Evolutionary conservation across 2,797 vertebrate genomes (phyloP).

Genomic region (Eurystomus glaucurus): DNA sequence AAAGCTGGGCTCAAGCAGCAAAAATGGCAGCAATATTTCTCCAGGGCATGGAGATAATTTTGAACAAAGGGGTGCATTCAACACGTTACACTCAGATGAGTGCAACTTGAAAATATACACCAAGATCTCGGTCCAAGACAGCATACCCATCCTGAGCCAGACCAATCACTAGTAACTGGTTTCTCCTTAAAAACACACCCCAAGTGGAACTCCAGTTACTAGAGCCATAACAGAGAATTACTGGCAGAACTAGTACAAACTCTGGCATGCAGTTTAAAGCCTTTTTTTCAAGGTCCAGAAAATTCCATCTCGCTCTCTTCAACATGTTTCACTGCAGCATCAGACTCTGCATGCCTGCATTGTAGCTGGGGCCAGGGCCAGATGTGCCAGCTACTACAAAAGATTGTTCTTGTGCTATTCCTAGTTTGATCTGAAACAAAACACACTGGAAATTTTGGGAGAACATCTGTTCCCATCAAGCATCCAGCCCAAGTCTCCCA

Average conservation of each 20-base stretch:
- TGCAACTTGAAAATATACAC: background rate
- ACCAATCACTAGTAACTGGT: background rate
- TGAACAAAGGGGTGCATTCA: background rate
- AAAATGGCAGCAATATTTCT: background rate
- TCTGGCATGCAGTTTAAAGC: background rate
- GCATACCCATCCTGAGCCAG: background rate
- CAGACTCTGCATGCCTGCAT: background rate
- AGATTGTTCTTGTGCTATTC: conserved; percentile 27
- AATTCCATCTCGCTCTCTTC: background rate
- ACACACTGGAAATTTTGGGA: conserved; percentile 33
- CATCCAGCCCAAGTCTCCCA: conserved; percentile 3
- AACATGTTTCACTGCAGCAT: conserved; percentile 13
- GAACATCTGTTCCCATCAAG: conserved; percentile 46
- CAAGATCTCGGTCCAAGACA: background rate
- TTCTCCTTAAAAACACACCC: conserved; percentile 8
- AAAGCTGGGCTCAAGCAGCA: background rate
- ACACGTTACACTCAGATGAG: background rate
- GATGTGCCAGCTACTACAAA: conserved; percentile 51
- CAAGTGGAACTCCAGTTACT: background rate
- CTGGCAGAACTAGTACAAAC: background rate
- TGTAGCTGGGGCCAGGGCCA: background rate
- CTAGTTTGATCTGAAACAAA: conserved; percentile 48
- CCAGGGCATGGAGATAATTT: background rate
- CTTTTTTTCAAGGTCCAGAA: conserved; percentile 27
- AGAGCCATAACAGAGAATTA: conserved; percentile 11